phyloP scores from a whole-genome alignment of 2,888 invertebrate genomes.

The Rhamphomyia laevipes region DNA sequence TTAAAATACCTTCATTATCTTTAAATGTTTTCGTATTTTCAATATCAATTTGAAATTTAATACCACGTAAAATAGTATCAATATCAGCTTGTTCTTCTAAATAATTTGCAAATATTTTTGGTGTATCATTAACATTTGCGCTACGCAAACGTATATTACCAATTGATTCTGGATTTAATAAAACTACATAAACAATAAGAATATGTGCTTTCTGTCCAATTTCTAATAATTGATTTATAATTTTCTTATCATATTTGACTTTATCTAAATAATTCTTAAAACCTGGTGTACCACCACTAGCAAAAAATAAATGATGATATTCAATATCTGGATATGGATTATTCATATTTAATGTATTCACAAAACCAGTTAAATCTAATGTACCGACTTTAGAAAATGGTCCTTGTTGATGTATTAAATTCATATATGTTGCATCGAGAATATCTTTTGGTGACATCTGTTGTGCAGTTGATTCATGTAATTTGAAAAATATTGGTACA shows the following conservation, averaged over 20 bases:
- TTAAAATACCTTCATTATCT: background rate
- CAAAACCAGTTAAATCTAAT: slow-evolving; percentile 37
- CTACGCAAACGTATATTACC: slow-evolving; percentile 42
- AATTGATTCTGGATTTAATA: slow-evolving; percentile 34
- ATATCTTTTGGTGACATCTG: slow-evolving; percentile 1
- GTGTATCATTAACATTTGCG: slow-evolving; percentile 40
- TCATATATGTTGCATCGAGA: slow-evolving; percentile 23
- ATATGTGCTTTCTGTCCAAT: slow-evolving; percentile 15
- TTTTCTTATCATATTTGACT: slow-evolving; percentile 17
- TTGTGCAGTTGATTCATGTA: slow-evolving; percentile 26
- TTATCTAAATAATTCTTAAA: slow-evolving; percentile 16
- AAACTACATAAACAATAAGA: slow-evolving; percentile 23
- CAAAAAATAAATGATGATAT: slow-evolving; percentile 33
- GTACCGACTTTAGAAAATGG: slow-evolving; percentile 27
- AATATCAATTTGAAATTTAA: slow-evolving; percentile 9
- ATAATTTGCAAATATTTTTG: slow-evolving; percentile 47
- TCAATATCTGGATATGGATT: slow-evolving; percentile 37
- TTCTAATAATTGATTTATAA: slow-evolving; percentile 16
- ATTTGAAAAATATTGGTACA: slow-evolving; percentile 29
- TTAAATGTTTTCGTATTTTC: background rate
- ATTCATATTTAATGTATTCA: slow-evolving; percentile 34
- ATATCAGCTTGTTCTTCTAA: slow-evolving; percentile 39
- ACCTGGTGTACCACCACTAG: slow-evolving; percentile 16
- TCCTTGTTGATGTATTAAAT: slow-evolving; percentile 26
- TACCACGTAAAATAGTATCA: slow-evolving; percentile 29